Evolutionary conservation across 2,113 vertebrate species (phyloP).

Genomic region (Ptychochromis oligacanthus): DNA sequence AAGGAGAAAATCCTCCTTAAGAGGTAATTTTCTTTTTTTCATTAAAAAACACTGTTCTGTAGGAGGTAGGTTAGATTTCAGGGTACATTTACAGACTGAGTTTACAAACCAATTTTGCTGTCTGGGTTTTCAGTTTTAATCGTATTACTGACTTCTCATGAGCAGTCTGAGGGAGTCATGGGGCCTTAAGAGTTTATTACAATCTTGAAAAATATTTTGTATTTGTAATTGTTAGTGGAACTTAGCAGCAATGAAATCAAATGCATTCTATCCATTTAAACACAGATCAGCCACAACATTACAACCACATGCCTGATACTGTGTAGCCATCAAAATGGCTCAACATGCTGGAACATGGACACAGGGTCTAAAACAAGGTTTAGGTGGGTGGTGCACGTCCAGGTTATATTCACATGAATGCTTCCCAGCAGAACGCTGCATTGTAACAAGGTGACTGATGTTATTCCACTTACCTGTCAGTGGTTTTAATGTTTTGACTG

Average conservation of each 20-base stretch:
- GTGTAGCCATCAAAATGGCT: not conserved
- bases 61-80: not conserved
- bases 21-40: not conserved
- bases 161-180: not conserved
- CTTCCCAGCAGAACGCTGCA: not conserved
- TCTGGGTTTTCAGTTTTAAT: conserved; percentile 4
- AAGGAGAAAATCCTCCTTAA: not conserved
- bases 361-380: not conserved
- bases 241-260: not conserved
- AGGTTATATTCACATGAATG: not conserved
- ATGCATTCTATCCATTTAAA: not conserved
- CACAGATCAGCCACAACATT: no score
- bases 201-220: not conserved
- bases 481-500: no score
- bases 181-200: conserved; percentile 26
- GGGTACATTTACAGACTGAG: not conserved
- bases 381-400: no score
- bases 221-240: not conserved
- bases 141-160: not conserved
- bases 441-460: not conserved
- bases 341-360: not conserved
- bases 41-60: not conserved
- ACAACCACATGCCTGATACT: not conserved
- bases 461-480: not conserved
- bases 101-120: not conserved